These are phyloP conservation scores for Lycocerus yunnanus DNA, from an alignment of 2,888 invertebrate species.

Conservation along the genomic window DNA sequence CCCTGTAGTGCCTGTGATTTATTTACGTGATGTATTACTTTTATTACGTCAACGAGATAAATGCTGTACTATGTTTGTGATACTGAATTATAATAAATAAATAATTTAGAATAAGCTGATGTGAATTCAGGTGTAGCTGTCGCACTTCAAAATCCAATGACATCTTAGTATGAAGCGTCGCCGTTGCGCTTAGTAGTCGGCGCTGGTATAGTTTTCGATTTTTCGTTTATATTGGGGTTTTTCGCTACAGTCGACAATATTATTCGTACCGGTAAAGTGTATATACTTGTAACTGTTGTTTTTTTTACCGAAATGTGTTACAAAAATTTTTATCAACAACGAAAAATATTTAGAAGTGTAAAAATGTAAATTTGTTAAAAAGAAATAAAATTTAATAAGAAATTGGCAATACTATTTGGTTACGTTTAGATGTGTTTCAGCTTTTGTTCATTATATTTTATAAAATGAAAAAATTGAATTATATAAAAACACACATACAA, in stretches of 20 bases:
- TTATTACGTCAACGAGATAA: not conserved
- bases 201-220: conserved; percentile 49
- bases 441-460: not conserved
- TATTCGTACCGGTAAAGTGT: conserved; percentile 38
- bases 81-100: conserved; percentile 13
- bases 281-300: conserved; percentile 38
- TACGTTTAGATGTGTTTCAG: not conserved
- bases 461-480: not conserved
- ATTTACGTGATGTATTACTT: not conserved
- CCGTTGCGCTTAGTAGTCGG: conserved; percentile 41
- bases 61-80: not conserved
- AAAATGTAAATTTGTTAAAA: not conserved
- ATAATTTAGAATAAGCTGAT: conserved; percentile 5
- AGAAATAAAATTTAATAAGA: not conserved
- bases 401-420: not conserved
- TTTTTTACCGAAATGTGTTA: conserved; percentile 31
- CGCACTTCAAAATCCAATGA: conserved; percentile 30
- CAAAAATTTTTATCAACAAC: not conserved
- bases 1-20: not conserved
- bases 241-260: conserved; percentile 31
- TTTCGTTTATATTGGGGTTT: conserved; percentile 38
- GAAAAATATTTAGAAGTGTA: not conserved
- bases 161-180: conserved; percentile 30
- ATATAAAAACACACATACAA: not conserved
- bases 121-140: conserved; percentile 16